Percentiles rank a stretch among this genome's conserved stretches.
Evolutionary conservation across 2,113 vertebrate genomes (phyloP).

Genomic region (Lamprologus speciosus): DNA sequence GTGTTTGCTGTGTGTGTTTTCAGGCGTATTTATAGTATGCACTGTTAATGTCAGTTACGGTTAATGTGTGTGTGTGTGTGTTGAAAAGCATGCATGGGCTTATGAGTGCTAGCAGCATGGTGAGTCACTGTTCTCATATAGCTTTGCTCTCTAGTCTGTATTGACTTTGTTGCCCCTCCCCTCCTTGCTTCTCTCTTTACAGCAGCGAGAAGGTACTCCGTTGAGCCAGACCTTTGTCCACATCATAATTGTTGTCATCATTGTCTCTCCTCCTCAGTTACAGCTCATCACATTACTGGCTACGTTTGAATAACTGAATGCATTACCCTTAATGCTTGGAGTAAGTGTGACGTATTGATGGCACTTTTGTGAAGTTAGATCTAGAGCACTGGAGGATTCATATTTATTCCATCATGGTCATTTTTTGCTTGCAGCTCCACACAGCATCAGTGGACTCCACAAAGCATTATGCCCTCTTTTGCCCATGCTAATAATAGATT

Average conservation of each 20-base stretch:
- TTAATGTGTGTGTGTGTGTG: neutral
- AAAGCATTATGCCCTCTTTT: neutral
- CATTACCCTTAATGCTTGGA: constrained; percentile 1
- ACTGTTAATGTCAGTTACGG: neutral
- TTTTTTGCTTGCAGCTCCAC: neutral
- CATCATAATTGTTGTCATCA: constrained; percentile 23
- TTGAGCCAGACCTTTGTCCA: constrained; percentile 45
- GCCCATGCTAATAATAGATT: neutral
- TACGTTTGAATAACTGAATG: constrained; percentile 13
- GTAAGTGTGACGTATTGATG: neutral
- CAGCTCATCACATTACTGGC: constrained; percentile 21
- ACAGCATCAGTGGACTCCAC: neutral
- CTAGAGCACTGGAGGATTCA: neutral
- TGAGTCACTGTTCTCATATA: constrained; percentile 57
- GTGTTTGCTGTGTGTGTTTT: neutral
- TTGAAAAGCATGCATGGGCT: neutral
- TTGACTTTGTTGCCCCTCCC: constrained; percentile 17
- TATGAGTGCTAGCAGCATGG: constrained; percentile 1
- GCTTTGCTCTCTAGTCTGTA: constrained; percentile 13
- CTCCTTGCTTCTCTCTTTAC: constrained; percentile 24
- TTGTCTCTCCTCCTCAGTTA: constrained; percentile 13
- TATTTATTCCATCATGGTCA: neutral
- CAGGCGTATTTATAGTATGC: neutral
- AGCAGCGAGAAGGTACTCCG: constrained; percentile 24
- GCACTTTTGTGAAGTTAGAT: neutral